Evolutionary conservation across 2,113 vertebrate species (phyloP).

Genomic region (Vidua macroura): DNA sequence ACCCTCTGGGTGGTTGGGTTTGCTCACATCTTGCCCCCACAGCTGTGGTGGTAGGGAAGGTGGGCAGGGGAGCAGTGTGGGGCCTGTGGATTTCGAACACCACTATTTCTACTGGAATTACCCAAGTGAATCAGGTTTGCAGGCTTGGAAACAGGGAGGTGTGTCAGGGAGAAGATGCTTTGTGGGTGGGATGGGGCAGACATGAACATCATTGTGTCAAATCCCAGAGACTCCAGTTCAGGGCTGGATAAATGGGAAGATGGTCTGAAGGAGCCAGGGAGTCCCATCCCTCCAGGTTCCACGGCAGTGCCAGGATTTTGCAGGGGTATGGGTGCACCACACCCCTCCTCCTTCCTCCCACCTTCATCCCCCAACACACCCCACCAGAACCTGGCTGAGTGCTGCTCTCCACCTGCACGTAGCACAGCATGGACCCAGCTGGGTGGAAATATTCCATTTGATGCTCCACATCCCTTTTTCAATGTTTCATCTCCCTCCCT

Average conservation of each 20-base stretch:
- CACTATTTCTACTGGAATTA: rapidly evolving
- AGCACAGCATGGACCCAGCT: rapidly evolving
- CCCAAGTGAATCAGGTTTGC: not conserved
- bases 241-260: not conserved
- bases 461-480: not conserved
- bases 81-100: rapidly evolving
- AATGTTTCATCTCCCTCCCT: not conserved
- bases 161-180: not conserved
- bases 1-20: not conserved
- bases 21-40: rapidly evolving
- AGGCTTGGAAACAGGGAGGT: not conserved
- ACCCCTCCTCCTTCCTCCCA: no score
- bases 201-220: rapidly evolving
- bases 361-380: not conserved
- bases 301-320: not conserved
- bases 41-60: rapidly evolving
- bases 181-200: rapidly evolving
- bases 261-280: rapidly evolving
- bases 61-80: not conserved
- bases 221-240: not conserved
- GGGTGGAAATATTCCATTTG: not conserved
- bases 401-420: rapidly evolving
- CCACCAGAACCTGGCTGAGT: not conserved
- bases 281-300: rapidly evolving
- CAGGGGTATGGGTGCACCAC: not conserved